Evolutionary conservation across 1,140 invertebrate species (phyloP), one percentile per base, ranked within the genome.

Genomic region (Drosophila arizonae): DNA sequence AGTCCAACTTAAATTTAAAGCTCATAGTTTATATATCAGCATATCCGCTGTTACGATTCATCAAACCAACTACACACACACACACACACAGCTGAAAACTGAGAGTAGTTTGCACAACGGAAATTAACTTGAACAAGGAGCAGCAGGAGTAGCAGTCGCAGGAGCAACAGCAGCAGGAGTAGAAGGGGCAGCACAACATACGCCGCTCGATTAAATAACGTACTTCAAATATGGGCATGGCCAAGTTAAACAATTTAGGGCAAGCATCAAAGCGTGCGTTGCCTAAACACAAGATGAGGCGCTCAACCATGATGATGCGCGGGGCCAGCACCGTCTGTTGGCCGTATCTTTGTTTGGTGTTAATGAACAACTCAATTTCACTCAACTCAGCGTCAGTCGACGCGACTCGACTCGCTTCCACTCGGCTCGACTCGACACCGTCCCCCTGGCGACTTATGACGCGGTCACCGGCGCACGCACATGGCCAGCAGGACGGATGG

Each of bases 291-390:
- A 13, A 46, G 9, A 33, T 17, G 50, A 51, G 30, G 41, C 13
- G 41, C 54, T 56, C 9, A 28, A 13, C 33, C 46, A 56, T 17
- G 11, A 4, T 28, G 36, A 39, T 17, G 21, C 9, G 24, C 24
- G 5, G 15, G 57, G 21, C 41, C 28, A 45, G 45, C 69, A 30
- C 63, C 39, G 39, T 63, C 45, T 21, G 33, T 58, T 54, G 55
- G 43, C 4, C 43, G 64, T 30, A 41, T 45, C 51, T 36, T 76
- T 28, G 41, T 79, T 72, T 43, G 63, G 61, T 76, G 82, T 76
- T 87, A 82, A 87, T 86, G 62, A 79, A 50, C 58, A 61, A 51
- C 71, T 43, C 65, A 33, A 67, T 24, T 36, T n/a, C 39, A 51
- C 55, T 45, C 63, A 52, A 13, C 68, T 64, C n/a, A 56, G 55